phyloP scores from a whole-genome alignment of 2,888 invertebrate species.

The Hoplodrina blanda region DNA sequence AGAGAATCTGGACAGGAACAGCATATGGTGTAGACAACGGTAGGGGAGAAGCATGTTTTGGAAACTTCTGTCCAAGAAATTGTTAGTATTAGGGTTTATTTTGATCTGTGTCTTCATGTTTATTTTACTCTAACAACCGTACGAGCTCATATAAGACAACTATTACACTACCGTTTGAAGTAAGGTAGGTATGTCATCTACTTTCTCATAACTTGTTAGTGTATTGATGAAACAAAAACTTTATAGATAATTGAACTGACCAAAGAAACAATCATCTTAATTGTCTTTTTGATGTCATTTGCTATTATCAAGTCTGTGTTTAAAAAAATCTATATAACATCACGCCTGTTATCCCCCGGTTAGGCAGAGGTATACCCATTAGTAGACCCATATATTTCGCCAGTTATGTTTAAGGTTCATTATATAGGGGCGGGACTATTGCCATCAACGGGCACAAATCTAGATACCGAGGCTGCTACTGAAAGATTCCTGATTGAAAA shows the following conservation, averaged over 20 bases:
- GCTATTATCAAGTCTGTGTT: not conserved
- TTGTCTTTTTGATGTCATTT: not conserved
- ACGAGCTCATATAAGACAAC: not conserved
- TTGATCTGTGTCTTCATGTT: not conserved
- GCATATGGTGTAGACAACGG: not conserved
- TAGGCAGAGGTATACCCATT: too few relatives aligned
- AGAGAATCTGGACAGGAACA: slow-evolving; percentile 4
- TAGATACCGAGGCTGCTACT: too few relatives aligned
- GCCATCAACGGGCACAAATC: too few relatives aligned
- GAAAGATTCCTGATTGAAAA: too few relatives aligned
- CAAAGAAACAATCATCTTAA: not conserved
- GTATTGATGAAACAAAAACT: too few relatives aligned
- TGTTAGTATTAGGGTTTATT: not conserved
- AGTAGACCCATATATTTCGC: too few relatives aligned
- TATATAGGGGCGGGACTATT: too few relatives aligned
- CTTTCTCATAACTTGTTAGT: not conserved
- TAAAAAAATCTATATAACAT: not conserved
- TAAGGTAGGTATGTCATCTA: not conserved
- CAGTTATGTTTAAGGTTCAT: too few relatives aligned
- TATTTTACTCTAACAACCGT: not conserved
- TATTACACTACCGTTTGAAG: not conserved
- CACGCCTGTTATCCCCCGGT: too few relatives aligned
- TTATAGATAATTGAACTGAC: not conserved
- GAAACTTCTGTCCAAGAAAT: slow-evolving; percentile 10
- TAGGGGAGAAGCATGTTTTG: slow-evolving; percentile 10